Evolutionary conservation across 2,888 invertebrate genomes (phyloP), one percentile per base, ranked within the genome.

Genomic region (Cheiracanthium punctorium): DNA sequence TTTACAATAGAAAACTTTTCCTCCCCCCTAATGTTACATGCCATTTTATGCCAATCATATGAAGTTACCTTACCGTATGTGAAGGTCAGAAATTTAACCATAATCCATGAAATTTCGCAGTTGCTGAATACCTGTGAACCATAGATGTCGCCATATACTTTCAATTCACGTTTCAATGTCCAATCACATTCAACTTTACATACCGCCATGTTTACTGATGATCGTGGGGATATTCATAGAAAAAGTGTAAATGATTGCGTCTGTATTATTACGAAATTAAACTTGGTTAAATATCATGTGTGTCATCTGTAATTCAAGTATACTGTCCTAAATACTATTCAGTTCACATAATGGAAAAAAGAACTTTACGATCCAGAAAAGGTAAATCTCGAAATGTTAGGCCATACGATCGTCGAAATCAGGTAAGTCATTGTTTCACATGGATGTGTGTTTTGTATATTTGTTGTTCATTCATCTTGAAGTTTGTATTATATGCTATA

Each of bases 161-260:
- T 24, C 33, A 33, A n/a, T 69, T n/a, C 37, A 20, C 58, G 37
- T 81, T 74, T 28, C 58, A 81, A 58, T 76, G 77, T 65, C 82
- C 82, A 84, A 84, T 84, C 82, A 84, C 73, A 84, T 84, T 84
- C 72, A 84, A 84, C 82, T 73, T 77, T 52, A 64, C 41, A 33
- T 77, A 71, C 82, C 82, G 82, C 82, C 82, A 84, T 84, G 82
- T 84, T 84, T 84, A 82, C 64, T 77, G 77, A 43, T 65, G 77
- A 77, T 80, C 70, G 41, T 81, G 71, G 77, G 77, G 72, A 72
- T 72, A 71, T 77, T 72, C 32, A 17, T 65, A 29, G 72, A 65
- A 82, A 77, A n/a, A n/a, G n/a, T n/a, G n/a, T n/a, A n/a, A n/a
- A n/a, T n/a, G n/a, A n/a, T n/a, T n/a, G n/a, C n/a, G n/a, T n/a